Base-by-base conservation (phyloP, 1,140 invertebrate genomes). In the Drosophila nigrodunni region DNA sequence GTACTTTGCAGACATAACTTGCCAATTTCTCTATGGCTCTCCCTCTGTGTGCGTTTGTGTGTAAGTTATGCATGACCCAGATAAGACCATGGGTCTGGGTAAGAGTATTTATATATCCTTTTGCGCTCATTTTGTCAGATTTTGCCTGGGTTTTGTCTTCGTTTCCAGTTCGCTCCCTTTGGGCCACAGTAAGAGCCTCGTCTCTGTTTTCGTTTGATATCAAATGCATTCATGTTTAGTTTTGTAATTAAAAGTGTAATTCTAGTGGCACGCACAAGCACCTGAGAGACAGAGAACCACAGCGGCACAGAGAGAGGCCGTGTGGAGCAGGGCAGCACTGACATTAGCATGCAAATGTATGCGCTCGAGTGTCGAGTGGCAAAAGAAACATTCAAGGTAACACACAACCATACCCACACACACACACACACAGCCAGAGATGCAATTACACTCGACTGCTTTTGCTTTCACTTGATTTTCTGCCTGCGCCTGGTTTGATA, bases 181-280 rank as follows among this genome's bases (percentile, higher is more conserved):
- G 3, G 13, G 21, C 18, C 35, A 37, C 39, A 37, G 21, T 18
- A 37, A 37, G 21, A 34, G 47, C 44, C 21, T 34, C 13, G 71
- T 72, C 50, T 72, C 55, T 80, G 76, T 43, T 87, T 80, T 74
- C 67, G 77, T 79, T 70, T 80, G 85, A 88, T 88, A 88, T 88
- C 83, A 82, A 76, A 82, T 80, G 85, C 80, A 89, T 88, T 89
- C 85, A 88, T 80, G 80, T 83, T 88, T 88, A 88, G 83, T 80
- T 88, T 83, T 78, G 80, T 83, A 88, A 88, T 88, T 89, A 88
- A 88, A 87, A 89, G 73, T 69, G 85, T 88, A 80, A 83, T 89
- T 67, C 85, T 58, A 78, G 66, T 46, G 41, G 68, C 69, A 76
- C 61, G 69, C 74, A 72, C 74, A 55, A 68, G 57, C 58, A 73